These are phyloP conservation scores for Halichoeres trimaculatus DNA, from an alignment of 2,113 vertebrate species.

Conservation along the genomic window DNA sequence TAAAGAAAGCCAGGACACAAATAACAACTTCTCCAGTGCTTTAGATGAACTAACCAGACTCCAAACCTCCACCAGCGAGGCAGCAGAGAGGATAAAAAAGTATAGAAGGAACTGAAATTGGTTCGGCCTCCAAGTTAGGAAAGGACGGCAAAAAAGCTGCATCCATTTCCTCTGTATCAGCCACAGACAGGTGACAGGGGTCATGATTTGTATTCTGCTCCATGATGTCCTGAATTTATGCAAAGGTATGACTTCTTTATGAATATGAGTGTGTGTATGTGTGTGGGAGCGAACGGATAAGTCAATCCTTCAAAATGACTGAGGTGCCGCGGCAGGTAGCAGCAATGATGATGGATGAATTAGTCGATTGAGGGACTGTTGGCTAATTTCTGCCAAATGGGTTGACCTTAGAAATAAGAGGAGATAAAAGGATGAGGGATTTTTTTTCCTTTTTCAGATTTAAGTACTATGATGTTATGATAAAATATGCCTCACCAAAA, in stretches of 20 bases:
- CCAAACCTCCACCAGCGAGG: neutral
- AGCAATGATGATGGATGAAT: slow-evolving; percentile 55
- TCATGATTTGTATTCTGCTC: slow-evolving; percentile 70
- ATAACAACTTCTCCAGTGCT: neutral
- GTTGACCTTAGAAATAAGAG: slow-evolving; percentile 18
- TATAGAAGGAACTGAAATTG: slow-evolving; percentile 27
- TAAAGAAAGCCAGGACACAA: slow-evolving; percentile 6
- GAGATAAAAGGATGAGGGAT: neutral
- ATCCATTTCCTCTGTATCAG: slow-evolving; percentile 60
- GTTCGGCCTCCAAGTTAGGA: slow-evolving; percentile 36
- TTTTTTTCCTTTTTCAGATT: slow-evolving; percentile 2
- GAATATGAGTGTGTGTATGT: slow-evolving; percentile 30
- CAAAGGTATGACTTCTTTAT: slow-evolving; percentile 60
- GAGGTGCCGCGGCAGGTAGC: slow-evolving; percentile 34
- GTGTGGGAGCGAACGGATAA: slow-evolving; percentile 11
- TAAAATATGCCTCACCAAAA: neutral
- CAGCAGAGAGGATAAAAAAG: slow-evolving; percentile 7
- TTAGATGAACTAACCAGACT: slow-evolving; percentile 3
- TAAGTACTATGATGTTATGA: slow-evolving; percentile 13
- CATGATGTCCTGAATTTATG: slow-evolving; percentile 46
- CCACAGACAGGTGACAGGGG: slow-evolving; percentile 43
- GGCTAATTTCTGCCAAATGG: slow-evolving; percentile 43
- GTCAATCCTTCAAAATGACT: slow-evolving; percentile 58
- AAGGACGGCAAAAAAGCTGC: slow-evolving; percentile 16
- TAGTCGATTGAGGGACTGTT: slow-evolving; percentile 31